These are phyloP conservation scores for Harlomillsia oculata DNA, from an alignment of 1,140 invertebrate genomes.

Conservation along the genomic window DNA sequence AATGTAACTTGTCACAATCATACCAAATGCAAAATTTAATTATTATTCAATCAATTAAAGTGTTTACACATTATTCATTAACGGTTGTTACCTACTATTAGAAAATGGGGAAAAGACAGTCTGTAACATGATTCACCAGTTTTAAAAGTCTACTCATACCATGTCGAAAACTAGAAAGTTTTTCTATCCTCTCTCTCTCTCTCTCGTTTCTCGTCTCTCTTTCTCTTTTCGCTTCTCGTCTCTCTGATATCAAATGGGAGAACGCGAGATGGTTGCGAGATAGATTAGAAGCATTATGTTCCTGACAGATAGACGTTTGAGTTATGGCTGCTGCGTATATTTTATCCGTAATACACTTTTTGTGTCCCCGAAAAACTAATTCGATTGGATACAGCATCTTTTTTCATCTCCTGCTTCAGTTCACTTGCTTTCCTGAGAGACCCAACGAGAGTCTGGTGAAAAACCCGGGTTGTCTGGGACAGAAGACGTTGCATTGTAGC, in stretches of 20 bases:
- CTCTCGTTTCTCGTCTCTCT: too few species aligned
- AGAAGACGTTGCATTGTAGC: background rate
- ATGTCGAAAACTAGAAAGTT: background rate
- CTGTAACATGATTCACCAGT: background rate
- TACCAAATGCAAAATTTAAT: too few species aligned
- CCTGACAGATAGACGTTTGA: constrained; percentile 37
- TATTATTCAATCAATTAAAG: too few species aligned
- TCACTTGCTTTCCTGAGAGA: constrained; percentile 11
- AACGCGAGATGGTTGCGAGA: constrained; percentile 35
- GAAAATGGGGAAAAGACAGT: background rate
- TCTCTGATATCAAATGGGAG: constrained; percentile 28
- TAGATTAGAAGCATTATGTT: constrained; percentile 37
- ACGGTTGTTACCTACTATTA: too few species aligned
- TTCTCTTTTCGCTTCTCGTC: too few species aligned
- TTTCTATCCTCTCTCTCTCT: too few species aligned
- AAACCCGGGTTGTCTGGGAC: background rate
- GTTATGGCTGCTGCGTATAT: constrained; percentile 34
- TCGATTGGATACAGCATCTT: constrained; percentile 34
- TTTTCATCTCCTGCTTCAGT: constrained; percentile 32
- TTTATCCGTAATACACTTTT: constrained; percentile 35
- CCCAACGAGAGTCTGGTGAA: background rate
- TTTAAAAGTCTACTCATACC: background rate
- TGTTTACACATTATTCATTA: too few species aligned
- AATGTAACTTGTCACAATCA: too few species aligned
- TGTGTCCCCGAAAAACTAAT: constrained; percentile 33